Conservation (phyloP, 2,797 vertebrate species). For the Avahi laniger region DNA sequence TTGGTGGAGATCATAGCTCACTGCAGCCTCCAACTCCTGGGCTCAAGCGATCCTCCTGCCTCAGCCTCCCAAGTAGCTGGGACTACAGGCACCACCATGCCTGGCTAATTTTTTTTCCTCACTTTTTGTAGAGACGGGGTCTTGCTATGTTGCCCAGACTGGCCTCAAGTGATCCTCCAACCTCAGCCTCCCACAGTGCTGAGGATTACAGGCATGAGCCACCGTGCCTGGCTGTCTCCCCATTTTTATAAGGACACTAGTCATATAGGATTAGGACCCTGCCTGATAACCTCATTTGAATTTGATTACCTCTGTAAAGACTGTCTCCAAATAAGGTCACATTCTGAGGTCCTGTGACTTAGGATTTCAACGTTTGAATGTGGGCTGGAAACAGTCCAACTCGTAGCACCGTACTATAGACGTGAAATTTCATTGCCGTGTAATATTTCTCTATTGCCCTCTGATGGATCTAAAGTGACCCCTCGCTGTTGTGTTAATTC, state of each 20-base stretch:
- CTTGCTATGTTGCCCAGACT: neutral
- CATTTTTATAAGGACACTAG: neutral
- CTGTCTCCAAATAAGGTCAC: neutral
- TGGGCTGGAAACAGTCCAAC: neutral
- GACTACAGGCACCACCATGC: neutral
- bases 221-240: neutral
- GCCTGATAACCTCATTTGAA: neutral
- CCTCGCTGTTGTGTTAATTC: neutral
- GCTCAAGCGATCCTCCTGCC: neutral
- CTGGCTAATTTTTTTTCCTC: neutral
- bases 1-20: neutral
- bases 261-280: neutral
- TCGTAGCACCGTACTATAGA: neutral
- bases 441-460: neutral
- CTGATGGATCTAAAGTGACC: neutral
- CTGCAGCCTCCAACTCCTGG: neutral
- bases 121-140: neutral
- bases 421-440: neutral
- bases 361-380: neutral
- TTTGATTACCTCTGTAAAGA: neutral
- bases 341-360: neutral
- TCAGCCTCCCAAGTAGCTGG: neutral
- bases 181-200: neutral
- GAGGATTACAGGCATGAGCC: neutral
- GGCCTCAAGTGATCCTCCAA: neutral